Base-by-base conservation (phyloP, 92 coral and sea anemone species). In the Zoanthus sociatus region DNA sequence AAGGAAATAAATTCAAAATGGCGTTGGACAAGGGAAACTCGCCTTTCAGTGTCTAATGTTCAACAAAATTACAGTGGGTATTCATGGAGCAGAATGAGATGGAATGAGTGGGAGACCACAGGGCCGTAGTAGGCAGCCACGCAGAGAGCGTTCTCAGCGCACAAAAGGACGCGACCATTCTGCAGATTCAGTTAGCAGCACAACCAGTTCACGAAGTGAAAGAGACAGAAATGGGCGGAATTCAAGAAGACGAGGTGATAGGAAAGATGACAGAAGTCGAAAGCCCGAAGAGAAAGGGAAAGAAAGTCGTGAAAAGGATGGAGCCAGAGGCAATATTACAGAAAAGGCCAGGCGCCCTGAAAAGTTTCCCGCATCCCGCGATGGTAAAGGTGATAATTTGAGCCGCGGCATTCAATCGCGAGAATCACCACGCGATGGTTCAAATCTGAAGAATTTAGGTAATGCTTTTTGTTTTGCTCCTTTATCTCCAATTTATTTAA, bases 91-190 rank as follows among this genome's bases (percentile, higher is more conserved):
- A 94, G 96, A 95, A 97, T 97, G 99, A 97, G 84, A 94, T 93
- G 99, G 98, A 87, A 97, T 97, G 99, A 97, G 98, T 84, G 95
- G 94, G 94, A 96, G 99, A 95, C 89, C 94, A 87, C 98, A 93
- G 96, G 99, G 98, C 94, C 98, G 99, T 87, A 98, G 90, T 95
- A 97, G 99, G 96, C 99, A 95, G 88, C 84, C 93, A 90, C 98
- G 99, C 95, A 97, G 96, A 87, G 99, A 97, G 92, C 99, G 99
- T 88, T 90, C 99, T 93, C 96, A 92, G 91, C 98, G 96, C 77
- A 96, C 71, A 71, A 95, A 94, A 92, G 94, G 92, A 81, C 98
- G 99, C 56, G 99, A 97, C 79, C 91, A 93, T 84, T 97, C 99
- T 74, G 95, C 94, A 88, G 99, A 97, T 81, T 97, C 99, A 61